Evolutionary conservation across 2,797 vertebrate genomes (phyloP), one percentile per base, ranked within the genome.

Genomic region (Tokudaia muenninki): DNA sequence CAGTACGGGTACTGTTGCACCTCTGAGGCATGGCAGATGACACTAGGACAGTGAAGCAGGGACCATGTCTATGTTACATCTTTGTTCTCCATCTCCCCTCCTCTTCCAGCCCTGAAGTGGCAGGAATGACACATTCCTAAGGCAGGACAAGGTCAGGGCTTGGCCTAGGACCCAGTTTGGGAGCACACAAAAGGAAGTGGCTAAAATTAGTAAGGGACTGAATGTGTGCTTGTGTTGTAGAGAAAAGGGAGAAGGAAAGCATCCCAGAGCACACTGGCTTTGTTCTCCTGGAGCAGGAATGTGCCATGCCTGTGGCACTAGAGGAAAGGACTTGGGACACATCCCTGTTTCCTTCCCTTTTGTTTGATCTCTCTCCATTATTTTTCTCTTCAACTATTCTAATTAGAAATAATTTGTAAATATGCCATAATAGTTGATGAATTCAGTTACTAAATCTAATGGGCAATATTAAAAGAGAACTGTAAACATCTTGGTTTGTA

Each of bases 161-260:
- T 94, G 86, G 92, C 31, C 70, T 94, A 75, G 44, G 78, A 88
- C 75, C 80, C 78, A 59, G 22, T 63, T 50, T 90, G 67, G 57
- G 57, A 94, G 87, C 86, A 65, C 2, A 11, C 24, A n/a, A 67
- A 95, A 95, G 87, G 90, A 97, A 95, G 84, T 72, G 12, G 79
- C 96, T 97, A 91, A 97, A 95, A 95, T 97, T 96, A 94, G 95
- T 57, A 91, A 90, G 65, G 77, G 95, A 22, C 70, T 95, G 70
- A 97, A 94, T 90, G 79, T 79, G 44, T 83, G 90, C n/a, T 82
- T 94, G 31, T 89, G 59, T 81, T 87, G 34, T 57, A 37, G 41
- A 90, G 47, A 72, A 72, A 47, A 24, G 34, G 63, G 50, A 83
- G 31, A 86, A 52, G 34, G 57, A 26, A 4, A n/a, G 29, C 16